phyloP scores from a whole-genome alignment of 2,888 invertebrate genomes.

The Anagyrus pseudococci region DNA sequence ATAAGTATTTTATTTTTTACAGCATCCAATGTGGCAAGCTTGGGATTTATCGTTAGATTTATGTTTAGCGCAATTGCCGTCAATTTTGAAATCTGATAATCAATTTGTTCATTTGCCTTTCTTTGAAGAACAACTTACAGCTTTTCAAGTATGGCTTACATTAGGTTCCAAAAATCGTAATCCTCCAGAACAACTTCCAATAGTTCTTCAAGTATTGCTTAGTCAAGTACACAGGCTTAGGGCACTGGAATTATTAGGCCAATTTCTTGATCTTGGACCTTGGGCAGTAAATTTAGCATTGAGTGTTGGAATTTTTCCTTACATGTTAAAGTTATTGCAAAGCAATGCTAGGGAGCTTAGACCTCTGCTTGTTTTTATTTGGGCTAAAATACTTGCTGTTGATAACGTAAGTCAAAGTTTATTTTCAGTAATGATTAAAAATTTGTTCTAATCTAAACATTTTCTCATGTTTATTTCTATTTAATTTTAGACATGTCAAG shows the following conservation, averaged over 20 bases:
- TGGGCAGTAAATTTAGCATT: slow-evolving; percentile 96
- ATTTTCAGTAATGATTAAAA: no score
- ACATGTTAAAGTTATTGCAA: slow-evolving; percentile 95
- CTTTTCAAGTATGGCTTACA: slow-evolving; percentile 94
- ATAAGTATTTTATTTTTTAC: slow-evolving; percentile 7
- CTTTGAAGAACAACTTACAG: slow-evolving; percentile 97
- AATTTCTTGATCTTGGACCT: slow-evolving; percentile 93
- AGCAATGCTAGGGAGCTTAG: slow-evolving; percentile 92
- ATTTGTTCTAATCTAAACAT: slow-evolving; percentile 18
- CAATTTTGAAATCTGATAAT: slow-evolving; percentile 70
- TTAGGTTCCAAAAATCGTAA: slow-evolving; percentile 78
- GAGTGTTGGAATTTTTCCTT: slow-evolving; percentile 98
- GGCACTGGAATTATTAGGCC: slow-evolving; percentile 91
- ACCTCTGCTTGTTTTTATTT: slow-evolving; percentile 94
- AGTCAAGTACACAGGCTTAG: slow-evolving; percentile 86
- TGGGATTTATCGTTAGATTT: slow-evolving; percentile 98
- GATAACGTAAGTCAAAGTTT: slow-evolving; percentile 78
- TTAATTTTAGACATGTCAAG: slow-evolving; percentile 81
- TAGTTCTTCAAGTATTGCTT: slow-evolving; percentile 89
- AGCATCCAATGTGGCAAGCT: slow-evolving; percentile 94
- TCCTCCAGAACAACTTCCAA: slow-evolving; percentile 95
- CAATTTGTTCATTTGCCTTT: slow-evolving; percentile 83
- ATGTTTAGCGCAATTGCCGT: slow-evolving; percentile 88
- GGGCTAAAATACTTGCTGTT: slow-evolving; percentile 98
- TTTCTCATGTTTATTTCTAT: slow-evolving; percentile 4